phyloP scores from a whole-genome alignment of 2,113 vertebrate genomes.

The Tinamus guttatus region DNA sequence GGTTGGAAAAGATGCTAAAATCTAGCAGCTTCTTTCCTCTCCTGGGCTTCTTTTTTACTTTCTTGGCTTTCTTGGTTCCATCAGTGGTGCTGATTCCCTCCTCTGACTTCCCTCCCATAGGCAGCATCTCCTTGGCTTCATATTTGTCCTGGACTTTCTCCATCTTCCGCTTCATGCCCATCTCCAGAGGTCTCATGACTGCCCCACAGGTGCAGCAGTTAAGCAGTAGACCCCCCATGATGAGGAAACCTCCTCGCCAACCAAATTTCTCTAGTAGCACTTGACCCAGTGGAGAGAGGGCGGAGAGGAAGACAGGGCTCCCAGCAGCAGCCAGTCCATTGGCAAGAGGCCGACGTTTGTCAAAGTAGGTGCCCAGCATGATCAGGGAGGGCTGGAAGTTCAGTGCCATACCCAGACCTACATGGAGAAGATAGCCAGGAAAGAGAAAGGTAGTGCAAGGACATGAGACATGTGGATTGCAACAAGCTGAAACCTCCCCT shows the following conservation, averaged over 20 bases:
- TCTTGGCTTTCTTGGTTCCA: constrained; percentile 63
- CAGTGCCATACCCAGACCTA: constrained; percentile 81
- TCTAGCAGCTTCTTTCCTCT: constrained; percentile 80
- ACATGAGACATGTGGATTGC: neutral
- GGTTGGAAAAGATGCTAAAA: constrained; percentile 78
- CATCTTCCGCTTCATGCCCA: constrained; percentile 13
- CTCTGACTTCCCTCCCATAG: constrained; percentile 46
- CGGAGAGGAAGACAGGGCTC: constrained; percentile 83
- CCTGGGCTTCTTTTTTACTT: constrained; percentile 60
- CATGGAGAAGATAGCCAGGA: neutral
- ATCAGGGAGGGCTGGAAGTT: constrained; percentile 85
- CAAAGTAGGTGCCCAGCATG: constrained; percentile 83
- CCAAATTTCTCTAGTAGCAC: constrained; percentile 80
- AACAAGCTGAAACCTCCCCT: neutral
- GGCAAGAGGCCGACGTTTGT: constrained; percentile 81
- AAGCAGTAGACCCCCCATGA: constrained; percentile 83
- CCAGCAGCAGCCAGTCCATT: constrained; percentile 84
- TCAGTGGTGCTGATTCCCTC: constrained; percentile 37
- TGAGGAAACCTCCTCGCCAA: constrained; percentile 84
- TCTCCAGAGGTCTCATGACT: constrained; percentile 80
- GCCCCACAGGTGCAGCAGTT: constrained; percentile 84
- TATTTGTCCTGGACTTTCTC: constrained; percentile 54
- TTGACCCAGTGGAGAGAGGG: constrained; percentile 82
- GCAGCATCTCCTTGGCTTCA: constrained; percentile 72
- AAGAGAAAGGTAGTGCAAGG: neutral